phyloP scores from a whole-genome alignment of 92 coral and sea anemone species.

The Pocillopora meandrina region DNA sequence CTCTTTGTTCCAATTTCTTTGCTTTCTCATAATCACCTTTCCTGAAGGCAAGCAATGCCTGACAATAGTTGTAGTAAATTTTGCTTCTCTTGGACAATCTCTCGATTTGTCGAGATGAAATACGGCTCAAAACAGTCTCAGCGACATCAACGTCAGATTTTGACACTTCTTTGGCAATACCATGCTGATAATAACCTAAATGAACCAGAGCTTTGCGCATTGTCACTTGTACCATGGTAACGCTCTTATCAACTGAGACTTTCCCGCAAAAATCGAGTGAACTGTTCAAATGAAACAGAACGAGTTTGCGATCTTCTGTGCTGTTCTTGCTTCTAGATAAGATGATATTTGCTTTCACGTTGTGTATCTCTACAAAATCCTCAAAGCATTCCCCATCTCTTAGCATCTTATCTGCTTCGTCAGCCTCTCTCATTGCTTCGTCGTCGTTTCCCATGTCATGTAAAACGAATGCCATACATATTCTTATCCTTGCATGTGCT shows the following conservation, averaged over 20 bases:
- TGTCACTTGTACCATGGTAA: conserved; percentile 19
- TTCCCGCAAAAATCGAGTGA: conserved; percentile 13
- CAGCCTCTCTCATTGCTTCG: conserved; percentile 45
- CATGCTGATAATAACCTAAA: conserved; percentile 53
- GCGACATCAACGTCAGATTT: conserved; percentile 35
- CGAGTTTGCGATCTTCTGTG: not conserved
- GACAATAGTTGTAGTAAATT: conserved; percentile 24
- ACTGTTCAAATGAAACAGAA: conserved; percentile 26
- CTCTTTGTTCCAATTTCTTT: conserved; percentile 39
- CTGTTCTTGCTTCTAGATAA: conserved; percentile 24
- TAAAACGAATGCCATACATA: conserved; percentile 30
- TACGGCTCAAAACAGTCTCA: conserved; percentile 22
- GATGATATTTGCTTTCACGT: conserved; percentile 35
- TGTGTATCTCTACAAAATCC: conserved; percentile 30
- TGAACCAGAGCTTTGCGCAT: conserved; percentile 47
- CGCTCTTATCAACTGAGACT: conserved; percentile 42
- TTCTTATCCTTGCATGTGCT: conserved; percentile 41
- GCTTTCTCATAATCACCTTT: conserved; percentile 31
- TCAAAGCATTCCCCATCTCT: conserved; percentile 34
- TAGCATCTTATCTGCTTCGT: conserved; percentile 47
- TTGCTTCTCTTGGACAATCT: conserved; percentile 37
- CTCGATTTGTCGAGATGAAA: not conserved
- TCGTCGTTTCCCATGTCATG: conserved; percentile 40
- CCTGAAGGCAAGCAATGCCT: conserved; percentile 35
- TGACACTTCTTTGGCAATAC: conserved; percentile 41